These are phyloP conservation scores for Pardosa pseudoannulata DNA, from an alignment of 2,888 invertebrate genomes.

Conservation along the genomic window DNA sequence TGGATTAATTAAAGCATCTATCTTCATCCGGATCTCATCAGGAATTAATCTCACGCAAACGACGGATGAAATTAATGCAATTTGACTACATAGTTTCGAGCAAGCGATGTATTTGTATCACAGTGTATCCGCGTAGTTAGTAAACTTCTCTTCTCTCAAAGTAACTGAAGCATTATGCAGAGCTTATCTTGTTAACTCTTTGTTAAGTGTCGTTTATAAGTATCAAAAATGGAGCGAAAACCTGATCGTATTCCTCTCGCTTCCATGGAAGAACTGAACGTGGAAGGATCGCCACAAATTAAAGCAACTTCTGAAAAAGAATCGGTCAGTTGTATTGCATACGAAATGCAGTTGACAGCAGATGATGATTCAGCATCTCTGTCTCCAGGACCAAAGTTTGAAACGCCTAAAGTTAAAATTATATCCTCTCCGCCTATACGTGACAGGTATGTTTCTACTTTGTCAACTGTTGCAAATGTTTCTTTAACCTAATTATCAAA, in stretches of 20 bases:
- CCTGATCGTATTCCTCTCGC: slow-evolving; percentile 63
- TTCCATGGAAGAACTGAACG: slow-evolving; percentile 70
- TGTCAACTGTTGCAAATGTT: too few relatives aligned
- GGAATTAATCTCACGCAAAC: too few relatives aligned
- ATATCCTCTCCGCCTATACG: slow-evolving; percentile 4
- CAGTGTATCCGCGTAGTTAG: too few relatives aligned
- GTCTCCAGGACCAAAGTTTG: not conserved
- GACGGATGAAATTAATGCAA: too few relatives aligned
- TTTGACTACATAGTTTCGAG: too few relatives aligned
- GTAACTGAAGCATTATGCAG: too few relatives aligned
- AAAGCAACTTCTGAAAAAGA: slow-evolving; percentile 24
- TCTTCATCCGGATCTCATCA: too few relatives aligned
- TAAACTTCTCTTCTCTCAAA: too few relatives aligned
- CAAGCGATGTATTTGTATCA: too few relatives aligned
- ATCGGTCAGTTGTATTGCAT: slow-evolving; percentile 6
- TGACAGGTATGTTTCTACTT: slow-evolving; percentile 52
- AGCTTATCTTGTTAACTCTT: too few relatives aligned
- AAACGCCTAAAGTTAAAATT: not conserved
- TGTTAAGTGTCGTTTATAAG: not conserved
- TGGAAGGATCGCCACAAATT: slow-evolving; percentile 54
- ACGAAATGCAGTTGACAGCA: slow-evolving; percentile 13
- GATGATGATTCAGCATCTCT: slow-evolving; percentile 11
- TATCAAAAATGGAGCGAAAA: slow-evolving; percentile 45
- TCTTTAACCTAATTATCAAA: too few relatives aligned
- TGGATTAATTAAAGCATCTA: too few relatives aligned